Conservation (phyloP, 2,797 vertebrate genomes). For the Dallia pectoralis region DNA sequence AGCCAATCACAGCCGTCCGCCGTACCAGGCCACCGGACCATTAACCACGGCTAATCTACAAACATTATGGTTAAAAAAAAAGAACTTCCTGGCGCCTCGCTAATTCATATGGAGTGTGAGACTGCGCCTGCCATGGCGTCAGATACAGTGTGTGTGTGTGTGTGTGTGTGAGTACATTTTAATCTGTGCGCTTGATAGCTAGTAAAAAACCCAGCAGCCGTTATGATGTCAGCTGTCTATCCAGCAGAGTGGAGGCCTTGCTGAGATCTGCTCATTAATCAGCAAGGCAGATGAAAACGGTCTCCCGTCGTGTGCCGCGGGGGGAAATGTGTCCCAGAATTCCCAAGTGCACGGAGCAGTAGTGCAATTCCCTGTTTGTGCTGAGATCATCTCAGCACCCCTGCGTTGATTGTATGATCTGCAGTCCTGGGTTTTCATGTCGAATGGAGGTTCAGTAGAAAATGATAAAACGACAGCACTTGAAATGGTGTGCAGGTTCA, state of each 20-base stretch:
- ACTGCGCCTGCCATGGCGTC: neutral
- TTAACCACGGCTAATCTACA: slow-evolving; percentile 68
- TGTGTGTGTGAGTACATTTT: slow-evolving; percentile 12
- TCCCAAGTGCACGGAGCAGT: slow-evolving; percentile 48
- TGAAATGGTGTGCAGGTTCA: no score
- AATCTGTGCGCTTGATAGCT: slow-evolving; percentile 27
- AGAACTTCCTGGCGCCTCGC: slow-evolving; percentile 38
- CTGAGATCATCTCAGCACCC: slow-evolving; percentile 50
- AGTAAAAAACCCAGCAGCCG: slow-evolving; percentile 49
- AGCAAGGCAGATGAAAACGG: slow-evolving; percentile 76
- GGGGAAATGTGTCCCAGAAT: slow-evolving; percentile 58
- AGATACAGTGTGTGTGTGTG: slow-evolving; percentile 25
- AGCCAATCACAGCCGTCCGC: slow-evolving; percentile 29
- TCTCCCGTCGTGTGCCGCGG: slow-evolving; percentile 60
- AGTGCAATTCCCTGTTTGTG: slow-evolving; percentile 59
- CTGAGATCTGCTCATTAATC: slow-evolving; percentile 78
- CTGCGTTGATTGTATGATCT: slow-evolving; percentile 24
- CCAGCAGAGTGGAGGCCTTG: slow-evolving; percentile 58
- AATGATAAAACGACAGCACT: no score
- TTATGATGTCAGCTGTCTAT: slow-evolving; percentile 63
- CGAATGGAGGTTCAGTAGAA: no score
- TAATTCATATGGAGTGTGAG: slow-evolving; percentile 43
- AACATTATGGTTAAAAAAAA: slow-evolving; percentile 65
- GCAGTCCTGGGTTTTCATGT: neutral
- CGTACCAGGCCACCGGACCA: slow-evolving; percentile 56